Evolutionary conservation across 2,113 vertebrate genomes (phyloP).

Genomic region (Isichthys henryi): DNA sequence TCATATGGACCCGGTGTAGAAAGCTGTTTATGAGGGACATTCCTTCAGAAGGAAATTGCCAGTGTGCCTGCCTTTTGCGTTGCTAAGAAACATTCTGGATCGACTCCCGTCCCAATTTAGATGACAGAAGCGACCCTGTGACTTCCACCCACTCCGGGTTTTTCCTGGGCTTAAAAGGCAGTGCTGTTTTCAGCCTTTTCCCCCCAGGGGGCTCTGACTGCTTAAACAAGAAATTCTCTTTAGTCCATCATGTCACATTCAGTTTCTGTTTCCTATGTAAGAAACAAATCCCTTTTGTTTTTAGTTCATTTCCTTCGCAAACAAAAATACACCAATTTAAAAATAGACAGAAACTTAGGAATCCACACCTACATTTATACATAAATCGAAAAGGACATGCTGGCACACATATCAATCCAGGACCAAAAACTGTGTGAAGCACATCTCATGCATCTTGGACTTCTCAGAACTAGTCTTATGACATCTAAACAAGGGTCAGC

Average conservation of each 20-base stretch:
- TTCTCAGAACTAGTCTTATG: background rate
- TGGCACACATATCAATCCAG: background rate
- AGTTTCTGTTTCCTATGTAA: background rate
- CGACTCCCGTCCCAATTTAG: background rate
- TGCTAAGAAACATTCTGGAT: background rate
- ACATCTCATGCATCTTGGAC: background rate
- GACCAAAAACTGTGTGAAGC: background rate
- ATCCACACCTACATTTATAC: background rate
- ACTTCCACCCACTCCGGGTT: background rate
- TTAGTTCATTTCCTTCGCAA: background rate
- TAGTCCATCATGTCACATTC: background rate
- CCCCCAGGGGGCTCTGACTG: background rate
- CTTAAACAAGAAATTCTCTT: background rate
- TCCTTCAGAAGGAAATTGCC: background rate
- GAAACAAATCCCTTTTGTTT: background rate
- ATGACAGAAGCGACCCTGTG: background rate
- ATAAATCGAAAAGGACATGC: background rate
- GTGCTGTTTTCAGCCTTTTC: background rate
- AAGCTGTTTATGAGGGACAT: background rate
- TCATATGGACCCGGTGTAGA: background rate
- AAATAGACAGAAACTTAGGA: background rate
- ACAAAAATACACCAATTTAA: background rate
- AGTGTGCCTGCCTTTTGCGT: background rate
- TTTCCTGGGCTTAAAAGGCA: conserved; percentile 25
- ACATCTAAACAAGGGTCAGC: background rate